Conservation (phyloP, 2,888 invertebrate genomes). For the Nomada hirtipes region DNA sequence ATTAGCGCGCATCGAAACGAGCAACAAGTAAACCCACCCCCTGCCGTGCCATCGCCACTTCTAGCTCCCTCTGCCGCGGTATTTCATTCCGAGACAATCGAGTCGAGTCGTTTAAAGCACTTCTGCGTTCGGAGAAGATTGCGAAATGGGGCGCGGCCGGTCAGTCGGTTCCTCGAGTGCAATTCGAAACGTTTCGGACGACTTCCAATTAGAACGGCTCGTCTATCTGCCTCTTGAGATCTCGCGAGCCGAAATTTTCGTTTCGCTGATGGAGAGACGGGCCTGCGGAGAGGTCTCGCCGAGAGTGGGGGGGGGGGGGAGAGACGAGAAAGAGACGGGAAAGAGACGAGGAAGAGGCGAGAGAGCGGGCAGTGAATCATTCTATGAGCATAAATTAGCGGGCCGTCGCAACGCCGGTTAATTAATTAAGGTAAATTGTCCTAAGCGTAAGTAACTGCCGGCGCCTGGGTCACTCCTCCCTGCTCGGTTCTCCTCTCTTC, state of each 20-base stretch:
- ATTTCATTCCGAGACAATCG: slow-evolving; percentile 50
- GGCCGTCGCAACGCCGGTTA: slow-evolving; percentile 80
- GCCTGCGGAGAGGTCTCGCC: background rate
- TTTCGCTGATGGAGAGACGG: slow-evolving; percentile 3
- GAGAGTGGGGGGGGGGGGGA: background rate
- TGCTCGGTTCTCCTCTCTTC: slow-evolving; percentile 26
- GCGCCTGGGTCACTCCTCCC: slow-evolving; percentile 68
- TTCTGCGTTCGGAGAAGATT: slow-evolving; percentile 29
- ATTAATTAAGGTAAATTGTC: slow-evolving; percentile 83
- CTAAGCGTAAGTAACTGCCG: slow-evolving; percentile 82
- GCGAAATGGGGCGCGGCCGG: slow-evolving; percentile 48
- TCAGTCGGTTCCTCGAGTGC: slow-evolving; percentile 45
- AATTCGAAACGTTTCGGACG: slow-evolving; percentile 52
- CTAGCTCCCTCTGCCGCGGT: background rate
- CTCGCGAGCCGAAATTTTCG: slow-evolving; percentile 51
- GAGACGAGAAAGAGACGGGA: slow-evolving; percentile 19
- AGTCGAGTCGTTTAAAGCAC: slow-evolving; percentile 39
- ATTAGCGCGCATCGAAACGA: slow-evolving; percentile 44
- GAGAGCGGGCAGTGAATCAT: slow-evolving; percentile 79
- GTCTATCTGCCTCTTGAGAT: slow-evolving; percentile 52
- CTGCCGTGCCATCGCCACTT: background rate
- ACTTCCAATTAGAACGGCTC: slow-evolving; percentile 66
- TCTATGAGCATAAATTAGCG: slow-evolving; percentile 82
- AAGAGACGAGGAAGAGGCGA: slow-evolving; percentile 22
- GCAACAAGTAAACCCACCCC: slow-evolving; percentile 45